phyloP scores from a whole-genome alignment of 2,113 vertebrate genomes.

The Trogon surrucura region DNA sequence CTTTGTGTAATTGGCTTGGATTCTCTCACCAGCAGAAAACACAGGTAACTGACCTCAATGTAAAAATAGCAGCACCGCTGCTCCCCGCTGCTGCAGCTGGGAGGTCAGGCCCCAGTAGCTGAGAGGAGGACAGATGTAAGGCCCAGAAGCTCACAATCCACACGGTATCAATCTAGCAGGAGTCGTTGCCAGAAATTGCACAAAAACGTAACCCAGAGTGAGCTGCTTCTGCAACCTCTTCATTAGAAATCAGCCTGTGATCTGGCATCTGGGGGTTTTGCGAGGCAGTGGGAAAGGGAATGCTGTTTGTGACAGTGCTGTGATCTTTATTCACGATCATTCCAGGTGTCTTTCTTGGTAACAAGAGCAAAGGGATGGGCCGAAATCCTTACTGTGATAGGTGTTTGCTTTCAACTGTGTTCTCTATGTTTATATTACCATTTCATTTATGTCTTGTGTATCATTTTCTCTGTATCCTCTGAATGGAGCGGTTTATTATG shows the following conservation, averaged over 20 bases:
- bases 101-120: not conserved
- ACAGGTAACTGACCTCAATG: not conserved
- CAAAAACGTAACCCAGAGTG: not conserved
- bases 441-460: not conserved
- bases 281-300: not conserved
- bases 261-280: not conserved
- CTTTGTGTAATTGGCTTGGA: not conserved
- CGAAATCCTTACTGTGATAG: not conserved
- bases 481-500: not conserved
- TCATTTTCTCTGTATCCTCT: not conserved
- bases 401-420: not conserved
- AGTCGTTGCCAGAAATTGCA: not conserved
- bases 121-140: not conserved
- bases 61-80: not conserved
- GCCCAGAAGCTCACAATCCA: not conserved
- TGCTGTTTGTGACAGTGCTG: fast-evolving
- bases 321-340: not conserved
- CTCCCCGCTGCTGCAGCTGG: not conserved
- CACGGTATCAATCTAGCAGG: not conserved
- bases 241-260: not conserved
- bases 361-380: not conserved
- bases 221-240: not conserved
- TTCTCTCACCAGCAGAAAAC: not conserved
- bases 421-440: not conserved
- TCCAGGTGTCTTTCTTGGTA: not conserved